phyloP scores from a whole-genome alignment of 1,140 invertebrate genomes.

The Dreissena polymorpha region DNA sequence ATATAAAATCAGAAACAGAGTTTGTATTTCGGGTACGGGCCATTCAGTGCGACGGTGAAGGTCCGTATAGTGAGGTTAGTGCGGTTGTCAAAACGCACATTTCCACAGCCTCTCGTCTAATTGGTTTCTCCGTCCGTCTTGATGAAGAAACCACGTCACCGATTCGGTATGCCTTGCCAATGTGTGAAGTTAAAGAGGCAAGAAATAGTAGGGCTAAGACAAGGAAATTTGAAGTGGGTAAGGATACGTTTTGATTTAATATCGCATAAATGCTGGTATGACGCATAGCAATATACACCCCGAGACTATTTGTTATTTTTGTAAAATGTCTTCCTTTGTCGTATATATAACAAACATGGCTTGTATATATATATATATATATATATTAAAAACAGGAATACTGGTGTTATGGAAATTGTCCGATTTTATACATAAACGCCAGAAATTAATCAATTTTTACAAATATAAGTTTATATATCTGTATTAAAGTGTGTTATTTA shows the following conservation, averaged over 20 bases:
- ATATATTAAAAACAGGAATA: too few relatives aligned
- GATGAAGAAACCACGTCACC: background rate
- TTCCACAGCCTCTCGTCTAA: slow-evolving; percentile 4
- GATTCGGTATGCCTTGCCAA: background rate
- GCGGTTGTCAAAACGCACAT: slow-evolving; percentile 19
- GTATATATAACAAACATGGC: too few relatives aligned
- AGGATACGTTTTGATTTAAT: background rate
- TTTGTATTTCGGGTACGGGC: slow-evolving; percentile 16
- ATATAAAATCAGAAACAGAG: slow-evolving; percentile 20
- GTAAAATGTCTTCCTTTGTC: too few relatives aligned
- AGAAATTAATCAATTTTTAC: too few relatives aligned
- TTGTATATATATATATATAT: too few relatives aligned
- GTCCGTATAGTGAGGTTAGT: slow-evolving; percentile 12
- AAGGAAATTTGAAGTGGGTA: slow-evolving; percentile 45
- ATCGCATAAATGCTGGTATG: too few relatives aligned
- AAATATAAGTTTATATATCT: too few relatives aligned
- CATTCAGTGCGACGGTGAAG: slow-evolving; percentile 14
- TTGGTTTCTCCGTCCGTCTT: background rate
- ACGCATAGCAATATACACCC: too few relatives aligned
- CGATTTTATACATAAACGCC: too few relatives aligned
- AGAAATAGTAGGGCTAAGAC: slow-evolving; percentile 36
- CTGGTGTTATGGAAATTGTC: too few relatives aligned
- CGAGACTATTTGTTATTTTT: too few relatives aligned
- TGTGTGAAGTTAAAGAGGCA: background rate
- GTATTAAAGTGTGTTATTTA: too few relatives aligned